Base-by-base conservation (phyloP, 1,140 invertebrate species). In the Eumeta japonica region DNA sequence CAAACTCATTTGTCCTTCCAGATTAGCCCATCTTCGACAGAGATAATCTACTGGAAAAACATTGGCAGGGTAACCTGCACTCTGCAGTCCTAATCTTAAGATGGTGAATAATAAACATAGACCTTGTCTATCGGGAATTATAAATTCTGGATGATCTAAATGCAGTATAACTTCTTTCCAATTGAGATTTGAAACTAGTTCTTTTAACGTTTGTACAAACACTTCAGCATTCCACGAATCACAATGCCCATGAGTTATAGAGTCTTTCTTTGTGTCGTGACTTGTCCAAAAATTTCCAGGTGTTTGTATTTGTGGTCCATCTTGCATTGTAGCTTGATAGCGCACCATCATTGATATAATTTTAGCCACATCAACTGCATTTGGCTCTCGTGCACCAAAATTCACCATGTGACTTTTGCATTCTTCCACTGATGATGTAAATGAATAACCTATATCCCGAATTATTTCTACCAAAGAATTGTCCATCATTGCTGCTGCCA, bases 161-260 rank as follows among this genome's bases (percentile, higher is more conserved):
- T 96, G 90, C 37, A 84, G 63, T 30, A 96, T 85, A 0, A 98
- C 91, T 54, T 97, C 94, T 55, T 87, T 91, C 93, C 94, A 97
- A 52, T 87, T 86, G 18, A 97, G 63, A 52, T 85, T 87, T 5
- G 89, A 86, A 50, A 89, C 87, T 45, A 93, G 75, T 63, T 97
- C 94, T 66, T 94, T 92, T 5, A 96, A 62, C 20, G 89, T 84
- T 60, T 94, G 87, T 5, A 96, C 85, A 66, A 97, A 96, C 32
- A 93, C 81, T 58, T 97, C 94, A 9, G 93, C 82, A 75, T 95
- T 96, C 94, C 94, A 98, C 2, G 88, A 83, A 28, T 75, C 64
- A 41, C 50, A 37, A 36, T 54, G 57, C 37, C 46, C 50, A 46
- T 59, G 64, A 28, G 48, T 24, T 9, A 55, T 42, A 1, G 44